Percentiles rank a stretch among this genome's conserved stretches.
Conservation (phyloP, 1,140 invertebrate genomes). For the Microplitis mediator region DNA sequence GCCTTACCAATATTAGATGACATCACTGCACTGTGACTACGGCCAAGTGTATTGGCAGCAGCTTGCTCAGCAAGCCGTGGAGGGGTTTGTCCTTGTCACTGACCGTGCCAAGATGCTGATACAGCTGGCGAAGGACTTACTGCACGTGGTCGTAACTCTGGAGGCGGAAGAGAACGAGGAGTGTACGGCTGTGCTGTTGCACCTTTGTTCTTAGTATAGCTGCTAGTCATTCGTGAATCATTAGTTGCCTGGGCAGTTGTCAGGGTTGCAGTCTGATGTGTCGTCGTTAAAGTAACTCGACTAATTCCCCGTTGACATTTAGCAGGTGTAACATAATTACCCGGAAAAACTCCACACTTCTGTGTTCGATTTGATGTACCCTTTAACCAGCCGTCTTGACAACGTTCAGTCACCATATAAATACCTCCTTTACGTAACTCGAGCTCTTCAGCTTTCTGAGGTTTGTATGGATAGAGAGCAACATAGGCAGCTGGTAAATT, state of each 20-base stretch:
- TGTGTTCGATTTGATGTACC: conserved; percentile 85
- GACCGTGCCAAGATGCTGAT: conserved; percentile 63
- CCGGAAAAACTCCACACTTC: conserved; percentile 91
- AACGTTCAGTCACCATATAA: conserved; percentile 91
- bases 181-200: conserved; percentile 46
- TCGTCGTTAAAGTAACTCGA: conserved; percentile 47
- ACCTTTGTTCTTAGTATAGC: conserved; percentile 53
- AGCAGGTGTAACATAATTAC: conserved; percentile 88
- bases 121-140: conserved; percentile 60
- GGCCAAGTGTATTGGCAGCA: conserved; percentile 57
- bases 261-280: conserved; percentile 43
- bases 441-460: conserved; percentile 90
- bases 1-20: conserved; percentile 48
- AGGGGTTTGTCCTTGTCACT: conserved; percentile 53
- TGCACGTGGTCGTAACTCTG: conserved; percentile 71
- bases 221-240: conserved; percentile 46
- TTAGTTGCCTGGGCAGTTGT: conserved; percentile 42
- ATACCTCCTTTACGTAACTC: conserved; percentile 89
- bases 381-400: conserved; percentile 97
- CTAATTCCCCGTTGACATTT: conserved; percentile 60
- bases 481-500: conserved; percentile 72
- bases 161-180: conserved; percentile 60
- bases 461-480: conserved; percentile 90
- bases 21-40: conserved; percentile 63
- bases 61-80: conserved; percentile 49